Evolutionary conservation across 2,797 vertebrate genomes (phyloP).

Genomic region (Lacerta viridis): DNA sequence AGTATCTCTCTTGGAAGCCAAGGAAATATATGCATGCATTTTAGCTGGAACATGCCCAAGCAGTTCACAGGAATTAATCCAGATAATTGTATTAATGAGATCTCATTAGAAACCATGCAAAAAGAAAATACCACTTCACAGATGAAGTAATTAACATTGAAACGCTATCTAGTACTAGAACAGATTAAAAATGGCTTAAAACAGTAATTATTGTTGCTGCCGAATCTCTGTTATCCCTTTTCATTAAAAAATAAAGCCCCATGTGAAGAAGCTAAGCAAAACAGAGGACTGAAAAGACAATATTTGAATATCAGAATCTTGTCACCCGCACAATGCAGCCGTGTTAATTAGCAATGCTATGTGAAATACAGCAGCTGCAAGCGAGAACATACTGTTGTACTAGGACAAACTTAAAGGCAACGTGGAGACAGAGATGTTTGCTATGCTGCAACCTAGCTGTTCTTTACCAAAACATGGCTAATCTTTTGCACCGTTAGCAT

Average conservation of each 20-base stretch:
- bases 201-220: slow-evolving; percentile 59
- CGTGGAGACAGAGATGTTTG: not conserved
- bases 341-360: not conserved
- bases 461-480: not conserved
- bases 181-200: slow-evolving; percentile 38
- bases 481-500: not conserved
- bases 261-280: slow-evolving; percentile 14
- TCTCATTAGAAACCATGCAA: slow-evolving; percentile 54
- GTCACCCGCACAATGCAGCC: not conserved
- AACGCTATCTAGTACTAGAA: slow-evolving; percentile 40
- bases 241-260: slow-evolving; percentile 30
- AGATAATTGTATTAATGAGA: slow-evolving; percentile 59
- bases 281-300: not conserved
- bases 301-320: not conserved
- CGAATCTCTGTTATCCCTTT: slow-evolving; percentile 41
- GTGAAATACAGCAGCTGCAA: not conserved
- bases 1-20: slow-evolving; percentile 23
- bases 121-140: slow-evolving; percentile 43
- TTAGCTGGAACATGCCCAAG: not conserved
- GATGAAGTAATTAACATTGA: slow-evolving; percentile 52
- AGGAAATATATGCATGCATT: not conserved
- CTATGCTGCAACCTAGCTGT: not conserved
- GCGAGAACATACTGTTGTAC: not conserved
- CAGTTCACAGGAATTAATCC: slow-evolving; percentile 47
- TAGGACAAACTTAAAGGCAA: not conserved